A percentile compares a stretch with the other conserved stretches of the same genome.
Conservation (phyloP, 2,113 vertebrate genomes). For the Myxocyprinus asiaticus region DNA sequence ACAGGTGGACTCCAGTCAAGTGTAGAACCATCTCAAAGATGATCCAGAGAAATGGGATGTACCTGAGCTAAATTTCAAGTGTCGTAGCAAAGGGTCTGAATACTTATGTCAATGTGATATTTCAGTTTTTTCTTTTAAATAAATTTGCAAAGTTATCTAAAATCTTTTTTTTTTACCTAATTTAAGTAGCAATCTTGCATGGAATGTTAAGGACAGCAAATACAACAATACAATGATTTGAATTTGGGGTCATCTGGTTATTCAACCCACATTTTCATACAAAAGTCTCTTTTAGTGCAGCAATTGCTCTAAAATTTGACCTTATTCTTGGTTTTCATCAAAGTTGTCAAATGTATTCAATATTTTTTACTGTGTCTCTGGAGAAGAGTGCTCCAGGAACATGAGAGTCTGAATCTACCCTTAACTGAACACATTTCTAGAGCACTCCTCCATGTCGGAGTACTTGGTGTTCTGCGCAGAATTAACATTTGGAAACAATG, state of each 20-base stretch:
- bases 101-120: no score
- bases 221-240: slow-evolving; percentile 13
- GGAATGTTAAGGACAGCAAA: background rate
- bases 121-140: no score
- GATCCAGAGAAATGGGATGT: no score
- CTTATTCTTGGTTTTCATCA: slow-evolving; percentile 52
- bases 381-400: slow-evolving; percentile 31
- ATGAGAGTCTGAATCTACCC: slow-evolving; percentile 30
- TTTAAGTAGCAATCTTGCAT: background rate
- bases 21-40: no score
- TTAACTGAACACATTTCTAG: background rate
- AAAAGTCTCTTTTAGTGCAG: slow-evolving; percentile 50
- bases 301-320: slow-evolving; percentile 52
- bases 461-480: slow-evolving; percentile 18
- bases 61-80: no score
- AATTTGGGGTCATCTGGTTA: slow-evolving; percentile 50
- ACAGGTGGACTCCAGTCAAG: no score
- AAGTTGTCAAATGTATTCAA: slow-evolving; percentile 43
- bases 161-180: background rate
- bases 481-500: slow-evolving; percentile 33
- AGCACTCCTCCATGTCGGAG: background rate
- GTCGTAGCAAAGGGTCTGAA: no score
- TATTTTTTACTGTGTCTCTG: slow-evolving; percentile 44
- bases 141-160: no score
- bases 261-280: slow-evolving; percentile 49